Percentiles rank a stretch among this genome's conserved stretches.
Evolutionary conservation across 2,113 vertebrate genomes (phyloP).

Genomic region (Peromyscus leucopus): DNA sequence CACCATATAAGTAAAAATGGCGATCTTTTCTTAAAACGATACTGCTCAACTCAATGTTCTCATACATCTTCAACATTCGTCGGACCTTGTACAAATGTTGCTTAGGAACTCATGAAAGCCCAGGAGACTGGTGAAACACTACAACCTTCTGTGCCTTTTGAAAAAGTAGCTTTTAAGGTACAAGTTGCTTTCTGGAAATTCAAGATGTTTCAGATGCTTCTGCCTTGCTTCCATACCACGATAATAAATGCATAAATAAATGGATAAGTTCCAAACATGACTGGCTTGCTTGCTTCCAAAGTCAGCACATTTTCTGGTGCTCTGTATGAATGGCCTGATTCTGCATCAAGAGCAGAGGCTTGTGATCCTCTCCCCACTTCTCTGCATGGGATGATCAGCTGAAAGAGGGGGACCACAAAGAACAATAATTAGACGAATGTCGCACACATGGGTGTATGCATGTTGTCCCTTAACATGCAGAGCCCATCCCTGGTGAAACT

Average conservation of each 20-base stretch:
- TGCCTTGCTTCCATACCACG: background rate
- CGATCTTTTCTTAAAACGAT: slow-evolving; percentile 46
- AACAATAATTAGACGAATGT: background rate
- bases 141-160: slow-evolving; percentile 10
- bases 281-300: slow-evolving; percentile 2
- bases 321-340: background rate
- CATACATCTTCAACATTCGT: background rate
- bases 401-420: background rate
- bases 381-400: background rate
- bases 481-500: background rate
- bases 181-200: slow-evolving; percentile 35
- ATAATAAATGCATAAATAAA: background rate
- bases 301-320: background rate
- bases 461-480: background rate
- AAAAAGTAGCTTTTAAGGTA: slow-evolving; percentile 14
- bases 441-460: background rate
- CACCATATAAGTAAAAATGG: slow-evolving; percentile 25
- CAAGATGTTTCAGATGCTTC: background rate
- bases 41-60: slow-evolving; percentile 5
- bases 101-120: slow-evolving; percentile 2
- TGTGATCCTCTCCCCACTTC: background rate
- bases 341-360: background rate
- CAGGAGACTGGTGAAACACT: slow-evolving; percentile 27
- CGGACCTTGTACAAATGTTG: slow-evolving; percentile 11
- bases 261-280: background rate